Evolutionary conservation across 2,113 vertebrate genomes (phyloP).

Genomic region (Sporophila hypoxantha): DNA sequence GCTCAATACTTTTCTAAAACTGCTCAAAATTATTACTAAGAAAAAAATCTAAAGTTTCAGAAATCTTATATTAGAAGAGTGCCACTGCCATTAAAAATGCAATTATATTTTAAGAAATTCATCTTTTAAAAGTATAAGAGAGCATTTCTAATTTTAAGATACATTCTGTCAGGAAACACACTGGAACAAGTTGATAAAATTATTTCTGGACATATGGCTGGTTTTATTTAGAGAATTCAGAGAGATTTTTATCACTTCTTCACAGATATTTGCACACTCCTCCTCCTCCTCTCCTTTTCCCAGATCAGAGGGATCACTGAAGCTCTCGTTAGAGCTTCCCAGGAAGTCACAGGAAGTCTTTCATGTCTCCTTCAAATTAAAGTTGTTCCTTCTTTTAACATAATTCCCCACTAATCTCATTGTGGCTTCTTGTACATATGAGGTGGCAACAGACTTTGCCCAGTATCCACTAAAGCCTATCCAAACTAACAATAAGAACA

Average conservation of each 20-base stretch:
- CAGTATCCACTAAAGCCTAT: background rate
- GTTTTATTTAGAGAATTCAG: background rate
- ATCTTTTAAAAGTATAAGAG: background rate
- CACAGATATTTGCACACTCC: background rate
- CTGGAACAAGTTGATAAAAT: background rate
- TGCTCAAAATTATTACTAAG: background rate
- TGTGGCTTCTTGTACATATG: background rate
- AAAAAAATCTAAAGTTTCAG: background rate
- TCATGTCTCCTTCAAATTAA: background rate
- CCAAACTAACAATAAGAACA: background rate
- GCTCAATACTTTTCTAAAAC: background rate
- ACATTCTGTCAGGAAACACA: background rate
- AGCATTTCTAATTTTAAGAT: background rate
- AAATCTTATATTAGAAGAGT: background rate
- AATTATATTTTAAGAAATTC: background rate
- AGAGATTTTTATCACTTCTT: background rate
- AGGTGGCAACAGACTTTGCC: background rate
- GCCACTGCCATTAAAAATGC: background rate
- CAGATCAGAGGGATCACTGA: background rate
- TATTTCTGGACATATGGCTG: background rate
- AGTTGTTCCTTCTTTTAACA: background rate
- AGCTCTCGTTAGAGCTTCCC: background rate
- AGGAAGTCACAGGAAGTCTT: background rate
- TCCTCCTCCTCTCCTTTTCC: background rate
- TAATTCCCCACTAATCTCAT: background rate